Evolutionary conservation across 2,888 invertebrate species (phyloP), one percentile per base, ranked within the genome.

Genomic region (Erebia ligea): DNA sequence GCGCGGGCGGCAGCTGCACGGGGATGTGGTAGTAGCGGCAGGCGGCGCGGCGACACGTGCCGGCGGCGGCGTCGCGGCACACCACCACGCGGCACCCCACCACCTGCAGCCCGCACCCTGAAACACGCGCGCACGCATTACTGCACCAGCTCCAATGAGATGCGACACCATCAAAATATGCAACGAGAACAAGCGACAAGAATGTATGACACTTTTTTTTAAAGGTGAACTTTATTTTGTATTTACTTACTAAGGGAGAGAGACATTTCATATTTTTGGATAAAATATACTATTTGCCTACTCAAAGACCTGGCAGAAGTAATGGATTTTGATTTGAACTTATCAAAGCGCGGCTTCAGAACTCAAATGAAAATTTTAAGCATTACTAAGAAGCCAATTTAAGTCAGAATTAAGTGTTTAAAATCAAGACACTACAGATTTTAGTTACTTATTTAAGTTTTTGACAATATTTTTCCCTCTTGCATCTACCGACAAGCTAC

Each of bases 1-100:
- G 88, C 85, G 97, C 97, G 86, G 97, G 97, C 86, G 97, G 97
- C 95, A 97, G 94, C 87, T 96, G 96, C 91, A 98, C 96, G 86
- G 98, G 98, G 95, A 98, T 98, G 95, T 98, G 98, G 96, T 98
- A 98, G 95, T 98, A 98, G 96, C 98, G 98, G 96, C 98, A 98
- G 94, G 97, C 96, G 94, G 97, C 96, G 93, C 98, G 97, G 90
- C 96, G 95, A 94, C 98, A 98, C 94, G 97, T 96, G 94, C 98
- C 98, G 92, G 98, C 98, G 87, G 97, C 98, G 92, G 98, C 98
- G 95, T 98, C 98, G 92, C 98, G 97, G 94, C 98, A 98, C 91
- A 98, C 98, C 93, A 97, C 98, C 95, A 98, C 98, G 93, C 97
- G 97, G 94, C 98, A 97, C 94, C 98, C 98, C 95, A 96, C 96